Evolutionary conservation across 2,797 vertebrate species (phyloP), one percentile per base, ranked within the genome.

Genomic region (Hippoglossus hippoglossus): DNA sequence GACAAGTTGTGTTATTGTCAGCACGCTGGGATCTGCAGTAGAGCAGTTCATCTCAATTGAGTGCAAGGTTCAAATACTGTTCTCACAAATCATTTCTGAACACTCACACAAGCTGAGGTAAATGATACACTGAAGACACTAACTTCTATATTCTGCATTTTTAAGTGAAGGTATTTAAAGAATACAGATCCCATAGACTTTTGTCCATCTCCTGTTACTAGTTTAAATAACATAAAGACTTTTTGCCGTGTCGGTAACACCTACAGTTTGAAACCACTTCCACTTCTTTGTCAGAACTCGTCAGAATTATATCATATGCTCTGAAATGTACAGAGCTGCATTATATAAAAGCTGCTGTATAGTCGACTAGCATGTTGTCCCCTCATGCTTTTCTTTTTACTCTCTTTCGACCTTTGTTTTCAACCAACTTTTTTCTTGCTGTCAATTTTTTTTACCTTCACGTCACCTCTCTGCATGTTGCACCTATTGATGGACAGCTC

Each of bases 401-500:
- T 53, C 67, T 41, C 46, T 54, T 16, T 61, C 19, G 15, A 46
- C 44, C 18, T 46, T 46, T 39, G 11, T 46, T 70, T 63, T 51
- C 69, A 49, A 49, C 47, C 21, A 66, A 13, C 24, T 26, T 62
- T 22, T 39, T 39, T 39, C 36, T 39, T 4, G 12, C 36, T 13
- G 36, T 39, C 36, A 39, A 36, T 66, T 74, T 67, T 66, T 75
- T 67, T 5, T 19, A 47, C 77, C 46, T 53, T 21, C 58, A 19
- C 6, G 1, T 46, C 18, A 46, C 18, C 71, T 71, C 59, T 51
- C 54, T 73, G 80, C 74, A 70, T 75, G 67, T 84, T 71, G 56
- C 57, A 52, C 12, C 46, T 79, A 51, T 79, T 90, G 90, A 91
- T 61, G 63, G 91, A 91, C 90, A 92, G 88, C 78, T 87, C 76